A percentile compares a stretch with the other conserved stretches of the same genome.
phyloP scores from a whole-genome alignment of 2,797 vertebrate species.

The Pachyuromys duprasi region DNA sequence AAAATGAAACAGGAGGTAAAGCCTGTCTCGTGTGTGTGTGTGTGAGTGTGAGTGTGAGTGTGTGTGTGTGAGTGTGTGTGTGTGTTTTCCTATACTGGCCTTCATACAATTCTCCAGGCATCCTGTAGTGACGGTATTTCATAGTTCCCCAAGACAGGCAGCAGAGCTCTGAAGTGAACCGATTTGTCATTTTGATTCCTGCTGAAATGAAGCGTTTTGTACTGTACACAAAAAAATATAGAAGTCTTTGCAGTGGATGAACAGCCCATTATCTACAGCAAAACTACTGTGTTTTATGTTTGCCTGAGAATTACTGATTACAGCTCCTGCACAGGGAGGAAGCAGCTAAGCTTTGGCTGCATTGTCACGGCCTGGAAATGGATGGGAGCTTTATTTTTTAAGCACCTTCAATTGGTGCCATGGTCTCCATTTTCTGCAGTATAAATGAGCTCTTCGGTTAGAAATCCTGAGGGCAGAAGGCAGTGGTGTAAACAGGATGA shows the following conservation, averaged over 20 bases:
- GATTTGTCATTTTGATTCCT: constrained; percentile 80
- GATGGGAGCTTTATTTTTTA: constrained; percentile 54
- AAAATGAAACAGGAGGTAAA: neutral
- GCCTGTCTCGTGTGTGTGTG: neutral
- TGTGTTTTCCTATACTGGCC: neutral
- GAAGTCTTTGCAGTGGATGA: constrained; percentile 71
- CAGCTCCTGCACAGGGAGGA: constrained; percentile 8
- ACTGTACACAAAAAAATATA: constrained; percentile 71
- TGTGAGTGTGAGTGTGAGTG: neutral
- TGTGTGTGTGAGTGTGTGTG: accelerated
- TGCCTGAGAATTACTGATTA: constrained; percentile 75
- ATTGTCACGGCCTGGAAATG: constrained; percentile 32
- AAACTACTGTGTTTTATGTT: constrained; percentile 71
- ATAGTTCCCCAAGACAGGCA: constrained; percentile 50
- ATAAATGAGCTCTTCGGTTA: constrained; percentile 68
- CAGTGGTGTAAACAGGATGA: constrained; percentile 27
- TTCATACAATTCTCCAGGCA: neutral
- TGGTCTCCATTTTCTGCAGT: constrained; percentile 70
- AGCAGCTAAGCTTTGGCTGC: neutral
- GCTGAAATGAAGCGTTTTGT: constrained; percentile 76
- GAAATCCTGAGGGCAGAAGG: constrained; percentile 72
- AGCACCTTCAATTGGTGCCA: constrained; percentile 50
- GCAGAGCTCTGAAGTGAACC: constrained; percentile 70
- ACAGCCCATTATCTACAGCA: constrained; percentile 75
- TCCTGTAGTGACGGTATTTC: constrained; percentile 48